Conservation (phyloP, 2,113 vertebrate species). For the Rattus rattus region DNA sequence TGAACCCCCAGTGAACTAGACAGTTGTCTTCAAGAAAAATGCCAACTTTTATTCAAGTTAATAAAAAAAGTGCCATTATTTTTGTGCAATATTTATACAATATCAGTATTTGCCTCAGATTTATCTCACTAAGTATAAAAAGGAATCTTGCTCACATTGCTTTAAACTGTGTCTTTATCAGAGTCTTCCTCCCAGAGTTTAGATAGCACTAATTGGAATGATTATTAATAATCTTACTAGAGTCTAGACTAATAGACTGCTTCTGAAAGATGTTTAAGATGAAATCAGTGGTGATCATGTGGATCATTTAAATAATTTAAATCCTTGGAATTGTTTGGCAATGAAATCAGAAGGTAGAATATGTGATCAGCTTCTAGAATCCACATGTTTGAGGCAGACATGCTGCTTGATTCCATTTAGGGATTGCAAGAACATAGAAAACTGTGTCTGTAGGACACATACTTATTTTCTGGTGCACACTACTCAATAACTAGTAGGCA, state of each 20-base stretch:
- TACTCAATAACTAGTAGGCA: not conserved
- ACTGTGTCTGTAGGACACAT: not conserved
- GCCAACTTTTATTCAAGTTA: not conserved
- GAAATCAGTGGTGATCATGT: not conserved
- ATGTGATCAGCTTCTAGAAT: not conserved
- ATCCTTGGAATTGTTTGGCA: not conserved
- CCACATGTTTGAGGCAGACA: not conserved
- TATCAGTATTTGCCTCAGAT: conserved; percentile 33
- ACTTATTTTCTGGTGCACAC: not conserved
- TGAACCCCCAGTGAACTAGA: too few species aligned
- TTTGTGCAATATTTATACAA: not conserved
- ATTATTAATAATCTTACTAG: conserved; percentile 60
- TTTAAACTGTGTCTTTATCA: conserved; percentile 63
- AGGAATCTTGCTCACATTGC: conserved; percentile 61
- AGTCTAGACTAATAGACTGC: not conserved
- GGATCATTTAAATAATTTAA: not conserved
- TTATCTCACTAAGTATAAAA: conserved; percentile 59
- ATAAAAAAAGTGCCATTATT: not conserved
- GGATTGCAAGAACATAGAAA: not conserved
- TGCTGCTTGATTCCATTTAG: not conserved
- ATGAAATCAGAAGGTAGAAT: not conserved
- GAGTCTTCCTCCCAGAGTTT: not conserved
- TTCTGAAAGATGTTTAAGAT: not conserved
- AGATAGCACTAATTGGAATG: conserved; percentile 61
- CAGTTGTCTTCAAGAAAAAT: not conserved